These are phyloP conservation scores for Pheosia gnoma DNA, from an alignment of 2,888 invertebrate species.

Conservation along the genomic window DNA sequence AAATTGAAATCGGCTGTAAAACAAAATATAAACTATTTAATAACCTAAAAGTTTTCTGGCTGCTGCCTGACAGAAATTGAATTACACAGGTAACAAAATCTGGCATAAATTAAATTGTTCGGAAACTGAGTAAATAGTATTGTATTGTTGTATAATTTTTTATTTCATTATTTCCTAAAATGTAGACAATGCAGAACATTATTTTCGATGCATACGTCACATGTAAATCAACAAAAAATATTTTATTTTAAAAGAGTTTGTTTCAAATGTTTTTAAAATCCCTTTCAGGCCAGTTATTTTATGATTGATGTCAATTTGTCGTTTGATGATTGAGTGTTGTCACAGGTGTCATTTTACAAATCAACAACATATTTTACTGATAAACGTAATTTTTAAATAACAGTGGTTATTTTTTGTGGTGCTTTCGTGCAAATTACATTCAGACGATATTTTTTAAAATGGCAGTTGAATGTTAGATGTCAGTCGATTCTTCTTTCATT, in stretches of 20 bases:
- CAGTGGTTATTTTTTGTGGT: conserved; percentile 1
- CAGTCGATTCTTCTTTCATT: conserved; percentile 70
- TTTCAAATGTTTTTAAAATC: not conserved
- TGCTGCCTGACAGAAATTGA: no score
- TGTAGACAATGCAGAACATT: no score
- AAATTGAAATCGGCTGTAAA: not conserved
- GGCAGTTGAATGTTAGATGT: conserved; percentile 62
- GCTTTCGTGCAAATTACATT: conserved; percentile 13
- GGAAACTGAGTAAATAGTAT: no score
- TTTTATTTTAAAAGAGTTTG: not conserved
- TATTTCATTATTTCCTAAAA: no score
- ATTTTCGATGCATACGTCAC: no score
- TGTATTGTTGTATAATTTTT: no score
- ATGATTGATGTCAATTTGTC: not conserved
- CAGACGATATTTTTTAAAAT: conserved; percentile 38
- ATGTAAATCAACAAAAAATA: no score
- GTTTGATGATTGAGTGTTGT: conserved; percentile 17
- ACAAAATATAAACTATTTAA: not conserved
- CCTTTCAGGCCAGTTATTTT: not conserved
- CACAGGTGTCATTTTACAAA: conserved; percentile 14
- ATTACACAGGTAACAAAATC: no score
- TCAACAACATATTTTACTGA: conserved; percentile 2
- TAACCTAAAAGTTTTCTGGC: no score
- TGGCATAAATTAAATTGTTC: no score
- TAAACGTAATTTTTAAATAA: conserved; percentile 3